Evolutionary conservation across 2,888 invertebrate species (phyloP).

Genomic region (Hydroisotoma schaefferi): DNA sequence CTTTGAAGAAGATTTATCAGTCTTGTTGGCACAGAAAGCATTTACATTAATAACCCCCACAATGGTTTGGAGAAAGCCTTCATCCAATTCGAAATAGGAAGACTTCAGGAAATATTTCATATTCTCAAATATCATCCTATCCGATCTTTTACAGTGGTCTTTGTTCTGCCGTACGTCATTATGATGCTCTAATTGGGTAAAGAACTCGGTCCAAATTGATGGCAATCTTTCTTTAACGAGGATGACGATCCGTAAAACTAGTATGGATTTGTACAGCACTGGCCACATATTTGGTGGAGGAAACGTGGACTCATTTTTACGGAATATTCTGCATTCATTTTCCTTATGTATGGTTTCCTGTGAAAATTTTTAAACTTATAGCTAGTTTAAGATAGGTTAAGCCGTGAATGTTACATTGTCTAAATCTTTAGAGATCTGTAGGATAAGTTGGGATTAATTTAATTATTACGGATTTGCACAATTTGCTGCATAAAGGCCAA

Average conservation of each 20-base stretch:
- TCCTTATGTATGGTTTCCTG: constrained; percentile 26
- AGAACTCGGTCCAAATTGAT: constrained; percentile 24
- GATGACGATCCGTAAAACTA: constrained; percentile 26
- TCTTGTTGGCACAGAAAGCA: constrained; percentile 32
- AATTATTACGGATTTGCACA: constrained; percentile 27
- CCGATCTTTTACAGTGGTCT: constrained; percentile 22
- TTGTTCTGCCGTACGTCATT: constrained; percentile 23
- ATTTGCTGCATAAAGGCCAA: constrained; percentile 32
- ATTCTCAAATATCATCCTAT: constrained; percentile 33
- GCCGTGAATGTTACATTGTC: too few species aligned
- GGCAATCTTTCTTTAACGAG: constrained; percentile 14
- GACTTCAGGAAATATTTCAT: constrained; percentile 21
- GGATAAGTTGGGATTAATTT: background rate
- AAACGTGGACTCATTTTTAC: constrained; percentile 13
- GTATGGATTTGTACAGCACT: constrained; percentile 31
- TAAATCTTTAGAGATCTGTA: background rate
- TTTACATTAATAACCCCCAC: constrained; percentile 34
- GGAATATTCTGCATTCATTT: constrained; percentile 32
- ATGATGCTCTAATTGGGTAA: constrained; percentile 33
- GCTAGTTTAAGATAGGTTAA: too few species aligned
- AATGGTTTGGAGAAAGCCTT: constrained; percentile 7
- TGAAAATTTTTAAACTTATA: background rate
- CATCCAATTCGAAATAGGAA: constrained; percentile 10
- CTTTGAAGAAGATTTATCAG: too few species aligned
- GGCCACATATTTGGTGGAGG: constrained; percentile 31